Evolutionary conservation across 2,113 vertebrate genomes (phyloP), one percentile per base, ranked within the genome.

Genomic region (Megaceryle maxima): DNA sequence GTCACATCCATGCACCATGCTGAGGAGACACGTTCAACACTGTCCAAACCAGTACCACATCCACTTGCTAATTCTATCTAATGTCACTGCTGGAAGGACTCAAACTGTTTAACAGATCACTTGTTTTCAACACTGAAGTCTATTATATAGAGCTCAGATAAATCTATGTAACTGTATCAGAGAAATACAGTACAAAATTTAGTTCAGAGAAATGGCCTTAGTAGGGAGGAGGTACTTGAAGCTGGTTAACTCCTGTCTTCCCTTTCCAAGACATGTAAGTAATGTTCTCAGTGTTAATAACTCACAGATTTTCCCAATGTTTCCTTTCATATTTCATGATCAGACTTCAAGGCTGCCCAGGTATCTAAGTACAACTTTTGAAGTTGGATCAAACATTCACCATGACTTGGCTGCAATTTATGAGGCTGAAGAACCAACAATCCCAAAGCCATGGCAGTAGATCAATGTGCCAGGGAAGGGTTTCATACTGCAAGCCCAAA

Each of bases 1-100:
- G 37, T 20, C 60, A n/a, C 0, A 0, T 56, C 39, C 37, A 44
- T 0, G 4, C 35, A 48, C n/a, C 46, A 6, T 0, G 1, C 39
- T 26, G 43, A 83, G 53, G 8, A 83, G 31, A 10, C 57, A 72
- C 3, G 0, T 14, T 43, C 57, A 44, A 3, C 9, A 14, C 41
- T 18, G 48, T 50, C 35, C 57, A 57, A 31, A 37, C 35, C 69
- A 48, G 77, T 5, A 60, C 44, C 48, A 13, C 5, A 16, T 7
- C 53, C 66, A 44, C 66, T 37, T 60, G n/a, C 4, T 68, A 15
- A 19, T 0, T 2, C 15, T 2, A 39, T 15, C 46, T 33, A 83
- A 13, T 0, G 2, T 31, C 19, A 57, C 31, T 43, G 29, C 14
- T 11, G 63, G 26, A 26, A 33, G 41, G 39, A 91, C 59, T 60